Percentiles rank a stretch among this genome's conserved stretches.
Evolutionary conservation across 2,888 invertebrate genomes (phyloP).

Genomic region (Erebia aethiops): DNA sequence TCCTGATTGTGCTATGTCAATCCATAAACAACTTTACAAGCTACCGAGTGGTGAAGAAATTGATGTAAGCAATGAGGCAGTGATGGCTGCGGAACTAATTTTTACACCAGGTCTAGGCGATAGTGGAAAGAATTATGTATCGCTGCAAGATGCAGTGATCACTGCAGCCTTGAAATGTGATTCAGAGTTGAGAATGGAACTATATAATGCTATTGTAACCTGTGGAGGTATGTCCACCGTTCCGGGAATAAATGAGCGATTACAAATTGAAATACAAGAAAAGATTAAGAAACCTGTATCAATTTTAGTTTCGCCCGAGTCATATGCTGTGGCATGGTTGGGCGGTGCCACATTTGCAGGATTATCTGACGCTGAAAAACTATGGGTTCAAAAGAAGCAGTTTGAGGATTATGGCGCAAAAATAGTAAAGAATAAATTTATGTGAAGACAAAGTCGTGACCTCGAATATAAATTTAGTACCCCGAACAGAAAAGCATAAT

Average conservation of each 20-base stretch:
- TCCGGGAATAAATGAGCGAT: constrained; percentile 56
- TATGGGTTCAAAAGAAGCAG: constrained; percentile 63
- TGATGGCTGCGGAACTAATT: constrained; percentile 58
- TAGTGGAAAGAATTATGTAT: constrained; percentile 41
- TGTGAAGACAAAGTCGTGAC: constrained; percentile 14
- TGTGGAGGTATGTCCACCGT: constrained; percentile 62
- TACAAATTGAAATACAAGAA: constrained; percentile 53
- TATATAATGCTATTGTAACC: constrained; percentile 55
- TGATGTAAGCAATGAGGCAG: constrained; percentile 58
- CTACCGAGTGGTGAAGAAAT: constrained; percentile 56
- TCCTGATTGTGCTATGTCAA: constrained; percentile 45
- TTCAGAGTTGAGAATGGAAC: constrained; percentile 50
- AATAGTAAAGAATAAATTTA: constrained; percentile 64
- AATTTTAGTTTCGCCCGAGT: constrained; percentile 54
- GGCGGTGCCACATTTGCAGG: constrained; percentile 70
- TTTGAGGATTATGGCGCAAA: constrained; percentile 66
- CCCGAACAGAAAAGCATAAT: too few species aligned
- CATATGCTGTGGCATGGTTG: constrained; percentile 62
- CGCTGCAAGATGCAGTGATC: constrained; percentile 55
- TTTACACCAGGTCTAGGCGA: constrained; percentile 56
- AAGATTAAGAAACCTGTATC: constrained; percentile 46
- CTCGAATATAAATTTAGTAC: too few species aligned
- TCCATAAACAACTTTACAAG: constrained; percentile 43
- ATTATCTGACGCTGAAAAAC: constrained; percentile 51
- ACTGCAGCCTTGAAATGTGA: constrained; percentile 59